Base-by-base conservation (phyloP, 2,888 invertebrate genomes). In the Prenolepis imparis region DNA sequence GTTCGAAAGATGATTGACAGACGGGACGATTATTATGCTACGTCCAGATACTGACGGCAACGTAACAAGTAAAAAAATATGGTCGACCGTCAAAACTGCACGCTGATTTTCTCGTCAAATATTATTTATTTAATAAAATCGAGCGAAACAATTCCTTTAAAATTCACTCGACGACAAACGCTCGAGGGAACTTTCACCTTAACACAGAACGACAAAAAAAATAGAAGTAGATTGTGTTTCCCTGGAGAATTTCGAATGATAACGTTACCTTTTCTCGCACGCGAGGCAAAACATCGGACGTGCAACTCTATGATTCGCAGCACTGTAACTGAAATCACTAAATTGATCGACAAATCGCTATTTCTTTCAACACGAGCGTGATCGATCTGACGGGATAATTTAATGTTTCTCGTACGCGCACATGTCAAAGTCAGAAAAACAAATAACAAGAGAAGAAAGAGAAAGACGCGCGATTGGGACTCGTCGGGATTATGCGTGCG, bases 391-490 rank as follows among this genome's bases (percentile, higher is more conserved):
- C 82, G 64, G 64, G 24, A 75, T 52, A 28, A 67, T 59, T 75
- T 48, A 75, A 21, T 48, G 57, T 12, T 44, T 59, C 59, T 57
- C 41, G n/a, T 3, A 18, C 15, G 15, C 11, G n/a, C n/a, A 52
- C n/a, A 59, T 4, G 67, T 41, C n/a, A 59, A 44, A 59, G 32
- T 57, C 57, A 52, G n/a, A 28, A 52, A 24, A 39, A 52, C 36
- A 24, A 28, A 44, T 32, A 21, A 21, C 44, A 18, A 21, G 11
- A 44, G 2, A 39, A 12, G 44, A 32, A 36, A 55, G 48, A 18
- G 52, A 18, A 64, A 63, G 72, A 82, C 81, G 77, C 81, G 77
- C 11, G 75, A 86, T 84, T 81, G 74, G 83, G 64, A 70, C 64
- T 52, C 57, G 36, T 18, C 59, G 78, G 12, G 55, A 70, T 81